A percentile compares a stretch with the other conserved stretches of the same genome.
Evolutionary conservation across 2,888 invertebrate species (phyloP).

Genomic region (Phasia obesa): DNA sequence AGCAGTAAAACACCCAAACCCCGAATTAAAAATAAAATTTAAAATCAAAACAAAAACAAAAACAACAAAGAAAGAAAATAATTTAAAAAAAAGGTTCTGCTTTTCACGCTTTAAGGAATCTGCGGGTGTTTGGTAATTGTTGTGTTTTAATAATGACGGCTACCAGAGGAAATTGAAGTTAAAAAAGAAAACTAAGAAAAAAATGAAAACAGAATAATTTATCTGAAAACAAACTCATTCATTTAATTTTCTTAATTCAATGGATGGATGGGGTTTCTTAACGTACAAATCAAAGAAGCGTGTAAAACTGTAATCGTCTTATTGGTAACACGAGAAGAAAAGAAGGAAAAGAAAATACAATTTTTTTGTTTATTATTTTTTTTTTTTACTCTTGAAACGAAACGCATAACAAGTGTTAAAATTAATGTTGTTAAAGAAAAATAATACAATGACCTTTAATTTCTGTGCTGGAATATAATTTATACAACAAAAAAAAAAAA

Average conservation of each 20-base stretch:
- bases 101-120: conserved; percentile 67
- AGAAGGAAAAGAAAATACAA: conserved; percentile 1
- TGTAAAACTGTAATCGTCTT: conserved; percentile 48
- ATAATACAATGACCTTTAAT: conserved; percentile 47
- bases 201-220: conserved; percentile 38
- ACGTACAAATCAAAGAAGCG: conserved; percentile 57
- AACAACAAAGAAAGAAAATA: conserved; percentile 6
- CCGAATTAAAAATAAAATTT: conserved; percentile 1
- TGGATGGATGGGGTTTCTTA: conserved; percentile 34
- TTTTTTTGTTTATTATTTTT: neutral
- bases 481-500: neutral
- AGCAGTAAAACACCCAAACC: neutral
- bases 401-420: conserved; percentile 41
- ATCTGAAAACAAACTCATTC: conserved; percentile 38
- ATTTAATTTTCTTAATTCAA: conserved; percentile 19
- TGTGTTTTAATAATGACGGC: conserved; percentile 42
- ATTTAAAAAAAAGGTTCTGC: conserved; percentile 59
- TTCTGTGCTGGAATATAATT: conserved; percentile 5
- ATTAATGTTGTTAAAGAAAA: conserved; percentile 10
- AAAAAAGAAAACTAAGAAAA: neutral
- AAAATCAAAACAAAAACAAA: conserved; percentile 35
- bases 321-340: conserved; percentile 25
- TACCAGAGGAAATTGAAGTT: conserved; percentile 18
- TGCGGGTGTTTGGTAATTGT: conserved; percentile 61
- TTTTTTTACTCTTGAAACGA: no score